Conservation (phyloP, 2,113 vertebrate genomes). For the Nanger granti region DNA sequence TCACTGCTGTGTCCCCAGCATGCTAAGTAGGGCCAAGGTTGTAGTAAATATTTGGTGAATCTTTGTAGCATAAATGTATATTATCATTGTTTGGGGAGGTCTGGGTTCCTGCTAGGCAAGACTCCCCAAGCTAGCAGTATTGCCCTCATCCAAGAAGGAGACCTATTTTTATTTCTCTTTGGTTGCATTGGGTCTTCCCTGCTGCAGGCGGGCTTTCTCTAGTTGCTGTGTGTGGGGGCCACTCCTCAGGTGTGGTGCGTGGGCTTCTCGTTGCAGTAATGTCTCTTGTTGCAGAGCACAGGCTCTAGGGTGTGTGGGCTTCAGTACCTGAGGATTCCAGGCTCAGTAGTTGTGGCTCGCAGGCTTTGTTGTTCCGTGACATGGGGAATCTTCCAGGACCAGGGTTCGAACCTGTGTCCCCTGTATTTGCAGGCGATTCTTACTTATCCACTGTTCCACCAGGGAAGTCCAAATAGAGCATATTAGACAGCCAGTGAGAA, state of each 20-base stretch:
- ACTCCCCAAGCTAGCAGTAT: background rate
- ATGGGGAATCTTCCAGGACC: background rate
- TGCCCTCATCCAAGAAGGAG: background rate
- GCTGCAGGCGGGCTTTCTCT: background rate
- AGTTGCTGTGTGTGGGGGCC: background rate
- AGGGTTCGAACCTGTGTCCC: background rate
- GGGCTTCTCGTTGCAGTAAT: background rate
- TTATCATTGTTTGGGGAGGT: background rate
- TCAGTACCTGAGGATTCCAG: background rate
- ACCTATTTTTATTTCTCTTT: background rate
- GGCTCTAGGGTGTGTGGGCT: background rate
- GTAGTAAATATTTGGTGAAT: background rate
- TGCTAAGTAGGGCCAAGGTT: background rate
- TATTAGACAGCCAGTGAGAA: background rate
- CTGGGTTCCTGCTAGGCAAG: background rate
- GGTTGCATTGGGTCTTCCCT: background rate
- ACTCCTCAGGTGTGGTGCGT: background rate
- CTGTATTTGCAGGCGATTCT: background rate
- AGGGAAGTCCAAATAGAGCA: background rate
- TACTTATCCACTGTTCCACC: background rate
- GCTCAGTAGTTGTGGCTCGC: background rate
- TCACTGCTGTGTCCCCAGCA: background rate
- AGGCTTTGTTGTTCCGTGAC: background rate
- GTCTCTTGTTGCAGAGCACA: background rate
- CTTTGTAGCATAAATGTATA: background rate